Percentiles rank a stretch among this genome's conserved stretches.
These are phyloP conservation scores for Macrotis lagotis DNA, from an alignment of 2,113 vertebrate species.

Conservation along the genomic window DNA sequence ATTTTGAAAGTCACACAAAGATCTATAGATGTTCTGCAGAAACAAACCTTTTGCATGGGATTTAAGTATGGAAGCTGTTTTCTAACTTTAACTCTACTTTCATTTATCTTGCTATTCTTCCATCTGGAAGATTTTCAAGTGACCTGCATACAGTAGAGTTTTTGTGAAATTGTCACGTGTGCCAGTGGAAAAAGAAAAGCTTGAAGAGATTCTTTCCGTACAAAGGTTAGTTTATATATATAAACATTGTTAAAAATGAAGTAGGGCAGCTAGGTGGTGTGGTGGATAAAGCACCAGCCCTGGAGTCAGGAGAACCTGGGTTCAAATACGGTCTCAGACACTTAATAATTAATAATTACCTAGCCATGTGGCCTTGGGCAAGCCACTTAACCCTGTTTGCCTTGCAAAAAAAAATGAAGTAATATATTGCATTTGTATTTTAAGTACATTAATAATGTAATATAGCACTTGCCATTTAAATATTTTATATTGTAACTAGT, in stretches of 20 bases:
- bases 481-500: not conserved
- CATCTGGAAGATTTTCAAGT: not conserved
- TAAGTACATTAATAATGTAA: not conserved
- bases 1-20: not conserved
- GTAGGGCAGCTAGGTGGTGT: no score
- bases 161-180: not conserved
- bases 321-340: no score
- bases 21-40: not conserved
- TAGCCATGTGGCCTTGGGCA: no score
- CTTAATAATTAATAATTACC: no score
- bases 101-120: not conserved
- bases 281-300: no score
- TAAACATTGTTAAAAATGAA: not conserved
- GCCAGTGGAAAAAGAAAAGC: not conserved
- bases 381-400: no score
- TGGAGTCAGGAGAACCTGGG: no score
- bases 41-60: not conserved
- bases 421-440: not conserved
- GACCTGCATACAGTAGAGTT: not conserved
- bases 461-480: not conserved
- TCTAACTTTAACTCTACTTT: not conserved
- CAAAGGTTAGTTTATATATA: not conserved
- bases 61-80: not conserved
- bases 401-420: not conserved
- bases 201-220: not conserved